These are phyloP conservation scores for Nycteola revayana DNA, from an alignment of 2,888 invertebrate species.

Conservation along the genomic window DNA sequence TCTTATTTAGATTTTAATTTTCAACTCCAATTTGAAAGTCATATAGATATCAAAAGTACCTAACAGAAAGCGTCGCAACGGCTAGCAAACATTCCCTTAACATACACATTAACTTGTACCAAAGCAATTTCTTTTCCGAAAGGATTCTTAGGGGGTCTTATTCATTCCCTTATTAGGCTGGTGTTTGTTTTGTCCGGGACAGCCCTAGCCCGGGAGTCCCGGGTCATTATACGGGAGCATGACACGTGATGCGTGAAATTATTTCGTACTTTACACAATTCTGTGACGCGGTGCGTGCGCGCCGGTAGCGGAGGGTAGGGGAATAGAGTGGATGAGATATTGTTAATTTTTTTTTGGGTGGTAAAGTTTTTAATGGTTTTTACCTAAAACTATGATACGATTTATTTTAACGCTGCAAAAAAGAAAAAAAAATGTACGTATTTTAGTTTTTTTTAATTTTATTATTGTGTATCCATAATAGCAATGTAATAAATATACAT, in stretches of 20 bases:
- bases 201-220: slow-evolving; percentile 44
- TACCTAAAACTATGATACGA: too few species aligned
- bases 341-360: background rate
- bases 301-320: slow-evolving; percentile 44
- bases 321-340: slow-evolving; percentile 45
- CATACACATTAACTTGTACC: slow-evolving; percentile 29
- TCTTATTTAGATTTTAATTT: too few species aligned
- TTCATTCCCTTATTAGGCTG: slow-evolving; percentile 57
- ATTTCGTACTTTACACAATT: slow-evolving; percentile 81
- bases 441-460: too few species aligned
- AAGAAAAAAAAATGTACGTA: too few species aligned
- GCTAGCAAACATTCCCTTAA: slow-evolving; percentile 25
- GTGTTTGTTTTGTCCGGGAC: slow-evolving; percentile 67
- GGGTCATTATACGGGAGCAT: slow-evolving; percentile 74
- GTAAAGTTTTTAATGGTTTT: background rate
- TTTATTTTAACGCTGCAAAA: background rate
- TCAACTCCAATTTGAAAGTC: too few species aligned
- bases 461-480: too few species aligned
- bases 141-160: slow-evolving; percentile 46
- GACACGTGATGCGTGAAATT: slow-evolving; percentile 81
- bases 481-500: too few species aligned
- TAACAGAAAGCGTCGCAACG: too few species aligned
- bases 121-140: slow-evolving; percentile 44
- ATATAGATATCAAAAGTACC: too few species aligned
- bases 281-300: slow-evolving; percentile 65